phyloP scores from a whole-genome alignment of 2,113 vertebrate genomes.

The Hemicordylus capensis region DNA sequence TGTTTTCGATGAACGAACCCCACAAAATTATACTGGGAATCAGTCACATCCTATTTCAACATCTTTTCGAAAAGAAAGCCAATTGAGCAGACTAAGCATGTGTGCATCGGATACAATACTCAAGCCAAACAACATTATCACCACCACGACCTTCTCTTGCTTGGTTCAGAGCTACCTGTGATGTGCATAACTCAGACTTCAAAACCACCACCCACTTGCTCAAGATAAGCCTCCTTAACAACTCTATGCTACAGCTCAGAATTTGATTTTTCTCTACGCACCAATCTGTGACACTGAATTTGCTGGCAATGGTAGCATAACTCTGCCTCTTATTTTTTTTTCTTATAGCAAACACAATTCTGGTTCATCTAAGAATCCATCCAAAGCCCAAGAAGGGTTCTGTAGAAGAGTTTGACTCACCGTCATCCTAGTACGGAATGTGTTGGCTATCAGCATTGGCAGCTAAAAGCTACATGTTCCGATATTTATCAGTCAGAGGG shows the following conservation, averaged over 20 bases:
- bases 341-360: neutral
- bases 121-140: no score
- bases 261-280: neutral
- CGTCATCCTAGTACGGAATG: neutral
- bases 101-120: neutral
- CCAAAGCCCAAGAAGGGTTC: neutral
- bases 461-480: neutral
- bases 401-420: neutral
- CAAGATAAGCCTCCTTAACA: neutral
- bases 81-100: neutral
- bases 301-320: neutral
- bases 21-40: neutral
- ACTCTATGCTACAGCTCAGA: neutral
- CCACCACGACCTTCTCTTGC: neutral
- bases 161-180: no score
- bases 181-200: neutral
- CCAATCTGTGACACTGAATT: neutral
- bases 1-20: conserved; percentile 13
- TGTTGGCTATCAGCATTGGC: neutral
- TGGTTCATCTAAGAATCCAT: neutral
- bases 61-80: neutral
- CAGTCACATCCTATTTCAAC: neutral
- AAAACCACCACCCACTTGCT: neutral
- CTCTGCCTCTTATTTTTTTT: rapidly evolving
- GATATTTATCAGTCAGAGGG: neutral